phyloP scores from a whole-genome alignment of 2,797 vertebrate genomes.

The Microctenopoma stevenorrisi region DNA sequence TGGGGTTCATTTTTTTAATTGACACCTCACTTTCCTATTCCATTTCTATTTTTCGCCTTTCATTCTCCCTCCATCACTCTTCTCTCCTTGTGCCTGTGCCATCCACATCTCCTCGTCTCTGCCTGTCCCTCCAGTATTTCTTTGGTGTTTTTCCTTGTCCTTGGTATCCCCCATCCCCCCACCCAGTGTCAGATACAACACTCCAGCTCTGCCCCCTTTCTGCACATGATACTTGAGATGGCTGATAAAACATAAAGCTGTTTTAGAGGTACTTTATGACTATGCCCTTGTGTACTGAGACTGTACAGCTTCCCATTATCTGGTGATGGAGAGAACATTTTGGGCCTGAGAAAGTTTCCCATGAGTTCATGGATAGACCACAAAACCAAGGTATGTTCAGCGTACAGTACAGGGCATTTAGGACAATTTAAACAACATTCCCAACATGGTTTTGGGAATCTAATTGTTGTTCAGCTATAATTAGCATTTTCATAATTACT shows the following conservation, averaged over 20 bases:
- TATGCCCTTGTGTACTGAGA: conserved; percentile 84
- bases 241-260: conserved; percentile 82
- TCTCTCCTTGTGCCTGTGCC: conserved; percentile 55
- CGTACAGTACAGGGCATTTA: conserved; percentile 26
- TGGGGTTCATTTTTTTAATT: conserved; percentile 96
- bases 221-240: conserved; percentile 79
- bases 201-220: conserved; percentile 63
- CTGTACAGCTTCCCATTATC: conserved; percentile 75
- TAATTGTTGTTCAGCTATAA: conserved; percentile 16
- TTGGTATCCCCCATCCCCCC: conserved; percentile 66
- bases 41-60: conserved; percentile 83
- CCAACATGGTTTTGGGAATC: conserved; percentile 8
- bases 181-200: conserved; percentile 69
- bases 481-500: conserved; percentile 41
- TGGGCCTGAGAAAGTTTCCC: conserved; percentile 72
- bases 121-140: conserved; percentile 75
- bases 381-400: conserved; percentile 52
- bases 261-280: conserved; percentile 79
- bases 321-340: conserved; percentile 76
- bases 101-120: conserved; percentile 66
- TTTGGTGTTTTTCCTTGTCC: conserved; percentile 73
- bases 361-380: conserved; percentile 55
- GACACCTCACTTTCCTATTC: conserved; percentile 91
- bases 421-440: conserved; percentile 20
- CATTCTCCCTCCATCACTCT: conserved; percentile 75